Conservation (phyloP, 2,797 vertebrate species). For the Rhinoraja longicauda region DNA sequence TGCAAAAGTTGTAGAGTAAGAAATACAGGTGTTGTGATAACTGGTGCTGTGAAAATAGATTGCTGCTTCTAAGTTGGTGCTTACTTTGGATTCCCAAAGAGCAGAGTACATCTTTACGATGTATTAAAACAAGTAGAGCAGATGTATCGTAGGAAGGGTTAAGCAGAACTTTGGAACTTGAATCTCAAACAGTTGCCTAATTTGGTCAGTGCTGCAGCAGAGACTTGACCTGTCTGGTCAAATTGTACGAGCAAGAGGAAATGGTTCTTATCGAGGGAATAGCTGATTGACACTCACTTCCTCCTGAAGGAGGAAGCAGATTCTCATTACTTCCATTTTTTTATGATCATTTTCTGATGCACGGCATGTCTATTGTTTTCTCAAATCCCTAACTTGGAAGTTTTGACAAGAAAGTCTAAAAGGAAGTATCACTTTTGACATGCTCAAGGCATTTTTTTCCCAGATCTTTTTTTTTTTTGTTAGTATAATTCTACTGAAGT, state of each 20-base stretch:
- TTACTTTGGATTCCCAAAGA: not conserved
- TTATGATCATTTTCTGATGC: conserved; percentile 13
- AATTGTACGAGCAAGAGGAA: conserved; percentile 49
- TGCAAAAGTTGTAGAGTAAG: no score
- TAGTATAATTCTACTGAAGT: not conserved
- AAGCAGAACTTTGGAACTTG: not conserved
- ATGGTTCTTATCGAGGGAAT: conserved; percentile 50
- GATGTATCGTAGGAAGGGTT: not conserved
- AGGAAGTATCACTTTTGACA: conserved; percentile 14
- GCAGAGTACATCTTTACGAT: not conserved
- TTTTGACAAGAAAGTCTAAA: conserved; percentile 24
- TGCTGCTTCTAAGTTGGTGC: not conserved
- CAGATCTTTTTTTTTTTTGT: not conserved
- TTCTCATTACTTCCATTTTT: not conserved
- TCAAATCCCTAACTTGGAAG: not conserved
- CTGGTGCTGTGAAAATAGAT: not conserved
- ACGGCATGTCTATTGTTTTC: not conserved
- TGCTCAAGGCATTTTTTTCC: not conserved
- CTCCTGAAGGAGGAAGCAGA: conserved; percentile 51
- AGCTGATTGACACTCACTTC: conserved; percentile 51
- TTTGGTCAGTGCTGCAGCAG: conserved; percentile 59
- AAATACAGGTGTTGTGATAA: not conserved
- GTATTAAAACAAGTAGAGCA: not conserved
- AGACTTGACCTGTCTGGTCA: conserved; percentile 44
- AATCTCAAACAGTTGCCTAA: conserved; percentile 57